Evolutionary conservation across 1,140 invertebrate genomes (phyloP).

Genomic region (Dryas iulia): DNA sequence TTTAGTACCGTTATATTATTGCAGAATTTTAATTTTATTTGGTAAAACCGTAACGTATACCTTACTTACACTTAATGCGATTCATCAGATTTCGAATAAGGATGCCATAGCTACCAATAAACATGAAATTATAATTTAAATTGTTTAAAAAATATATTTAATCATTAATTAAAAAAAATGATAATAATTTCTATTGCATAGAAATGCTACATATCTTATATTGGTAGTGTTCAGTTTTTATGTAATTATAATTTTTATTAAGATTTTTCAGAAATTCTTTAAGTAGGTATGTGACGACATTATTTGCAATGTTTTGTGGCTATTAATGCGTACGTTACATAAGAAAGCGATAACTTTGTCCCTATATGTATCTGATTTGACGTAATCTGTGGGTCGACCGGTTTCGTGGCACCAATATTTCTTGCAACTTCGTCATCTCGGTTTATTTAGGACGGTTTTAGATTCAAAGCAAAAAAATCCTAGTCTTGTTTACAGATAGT

Average conservation of each 20-base stretch:
- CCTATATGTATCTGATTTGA: constrained; percentile 57
- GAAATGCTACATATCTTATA: neutral
- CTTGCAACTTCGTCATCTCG: constrained; percentile 43
- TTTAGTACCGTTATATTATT: neutral
- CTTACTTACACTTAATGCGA: too few species aligned
- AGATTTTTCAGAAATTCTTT: neutral
- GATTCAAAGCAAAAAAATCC: constrained; percentile 11
- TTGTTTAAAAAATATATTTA: too few species aligned
- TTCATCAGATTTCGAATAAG: too few species aligned
- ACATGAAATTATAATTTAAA: too few species aligned
- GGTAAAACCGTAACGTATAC: too few species aligned
- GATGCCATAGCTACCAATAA: too few species aligned
- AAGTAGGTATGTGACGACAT: neutral
- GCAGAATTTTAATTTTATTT: too few species aligned
- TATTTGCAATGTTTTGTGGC: constrained; percentile 8
- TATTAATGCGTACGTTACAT: constrained; percentile 34
- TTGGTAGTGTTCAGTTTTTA: too few species aligned
- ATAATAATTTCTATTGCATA: neutral
- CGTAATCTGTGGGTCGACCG: constrained; percentile 55
- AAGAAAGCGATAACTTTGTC: constrained; percentile 41
- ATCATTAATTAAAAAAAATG: too few species aligned
- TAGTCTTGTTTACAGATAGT: neutral
- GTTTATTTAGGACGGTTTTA: constrained; percentile 28
- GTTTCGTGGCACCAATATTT: constrained; percentile 56
- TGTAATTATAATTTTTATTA: neutral